Conservation (phyloP, 2,113 vertebrate genomes). For the Felis chaus region DNA sequence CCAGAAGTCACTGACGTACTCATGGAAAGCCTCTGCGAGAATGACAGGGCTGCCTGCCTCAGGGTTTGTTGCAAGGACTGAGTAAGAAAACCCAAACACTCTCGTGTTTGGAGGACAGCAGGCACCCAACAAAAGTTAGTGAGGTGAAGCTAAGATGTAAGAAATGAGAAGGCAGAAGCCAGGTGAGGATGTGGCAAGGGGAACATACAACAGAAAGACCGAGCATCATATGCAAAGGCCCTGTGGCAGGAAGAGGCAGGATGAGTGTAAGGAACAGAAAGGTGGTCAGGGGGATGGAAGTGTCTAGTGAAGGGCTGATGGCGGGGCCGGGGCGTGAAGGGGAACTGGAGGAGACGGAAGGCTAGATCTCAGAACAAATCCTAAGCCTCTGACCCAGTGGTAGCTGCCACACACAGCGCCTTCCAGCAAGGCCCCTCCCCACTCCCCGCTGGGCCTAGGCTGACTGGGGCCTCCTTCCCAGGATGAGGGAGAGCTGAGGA, state of each 20-base stretch:
- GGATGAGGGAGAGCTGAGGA: background rate
- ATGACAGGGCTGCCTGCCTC: background rate
- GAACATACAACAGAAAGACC: too few relatives aligned
- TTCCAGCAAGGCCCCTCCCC: background rate
- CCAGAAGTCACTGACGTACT: background rate
- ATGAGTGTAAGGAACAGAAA: too few relatives aligned
- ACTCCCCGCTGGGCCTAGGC: too few relatives aligned
- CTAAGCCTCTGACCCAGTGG: background rate
- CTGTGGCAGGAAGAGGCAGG: background rate
- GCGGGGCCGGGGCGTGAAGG: accelerated
- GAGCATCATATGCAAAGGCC: background rate
- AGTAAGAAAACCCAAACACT: background rate
- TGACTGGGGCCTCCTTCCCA: background rate
- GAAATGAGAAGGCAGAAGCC: background rate
- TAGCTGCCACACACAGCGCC: too few relatives aligned
- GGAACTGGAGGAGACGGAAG: too few relatives aligned
- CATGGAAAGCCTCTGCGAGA: background rate
- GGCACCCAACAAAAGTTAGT: background rate
- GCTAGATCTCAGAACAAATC: background rate
- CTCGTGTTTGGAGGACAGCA: too few relatives aligned
- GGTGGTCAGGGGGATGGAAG: too few relatives aligned
- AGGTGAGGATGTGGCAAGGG: background rate
- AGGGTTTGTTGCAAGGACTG: background rate
- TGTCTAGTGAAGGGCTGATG: background rate
- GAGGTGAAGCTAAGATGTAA: background rate